Evolutionary conservation across 2,888 invertebrate species (phyloP), one percentile per base, ranked within the genome.

Genomic region (Augochlorella aurata): DNA sequence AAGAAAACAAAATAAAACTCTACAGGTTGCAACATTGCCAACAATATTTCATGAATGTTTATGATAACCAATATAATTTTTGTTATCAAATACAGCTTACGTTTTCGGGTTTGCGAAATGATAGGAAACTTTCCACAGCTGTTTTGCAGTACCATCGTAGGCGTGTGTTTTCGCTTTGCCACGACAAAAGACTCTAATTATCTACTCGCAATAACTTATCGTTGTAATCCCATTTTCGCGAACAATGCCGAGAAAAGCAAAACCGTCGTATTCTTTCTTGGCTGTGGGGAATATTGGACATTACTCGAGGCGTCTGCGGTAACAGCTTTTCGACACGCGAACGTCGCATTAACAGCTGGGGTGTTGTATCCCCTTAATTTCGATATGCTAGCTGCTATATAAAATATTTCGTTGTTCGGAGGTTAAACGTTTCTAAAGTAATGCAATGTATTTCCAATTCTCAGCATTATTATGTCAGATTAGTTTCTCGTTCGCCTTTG

Each of bases 311-410:
- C 90, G 89, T 83, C 89, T 88, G 73, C 74, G 84, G 87, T 91
- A 92, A 92, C 89, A 89, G 89, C 89, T 84, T 85, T 85, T 84
- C 84, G 84, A 87, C 93, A 93, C 93, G 93, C 93, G 89, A 93
- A 89, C 88, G 61, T 87, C 71, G 79, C 92, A 93, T 93, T 91
- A 93, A 86, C 86, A 82, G 79, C 80, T 76, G 74, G 79, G 80
- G 83, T 83, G 89, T 80, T 88, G 80, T 76, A 85, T 77, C 79
- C 87, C 78, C 71, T 66, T 50, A 63, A 82, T 81, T 85, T 77
- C 63, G 70, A 61, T 77, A 77, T 49, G 63, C 83, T 83, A 77
- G 49, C 70, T 67, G 10, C 76, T 78, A 81, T 81, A 79, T 81
- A 79, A 86, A 82, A 82, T 65, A 76, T 66, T 75, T 82, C 76